phyloP scores from a whole-genome alignment of 1,140 invertebrate genomes.

The Maniola jurtina region DNA sequence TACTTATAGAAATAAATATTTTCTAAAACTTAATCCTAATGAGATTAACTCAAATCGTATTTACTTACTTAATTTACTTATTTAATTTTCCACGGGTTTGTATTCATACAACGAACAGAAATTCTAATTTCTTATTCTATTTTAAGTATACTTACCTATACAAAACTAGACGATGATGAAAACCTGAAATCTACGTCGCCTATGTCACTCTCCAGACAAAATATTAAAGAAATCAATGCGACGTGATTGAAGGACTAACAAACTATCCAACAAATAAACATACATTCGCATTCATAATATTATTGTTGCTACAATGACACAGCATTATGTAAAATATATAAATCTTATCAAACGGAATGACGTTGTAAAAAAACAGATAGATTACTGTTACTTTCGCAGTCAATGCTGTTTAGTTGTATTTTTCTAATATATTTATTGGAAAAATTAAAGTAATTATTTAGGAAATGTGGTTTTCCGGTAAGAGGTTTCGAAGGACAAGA shows the following conservation, averaged over 20 bases:
- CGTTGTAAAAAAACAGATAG: constrained; percentile 29
- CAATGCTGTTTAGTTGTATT: constrained; percentile 8
- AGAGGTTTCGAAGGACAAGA: constrained; percentile 43
- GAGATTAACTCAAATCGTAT: no score
- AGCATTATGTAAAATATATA: constrained; percentile 24
- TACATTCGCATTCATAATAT: neutral
- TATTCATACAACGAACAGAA: neutral
- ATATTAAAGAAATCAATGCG: no score
- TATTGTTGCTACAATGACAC: constrained; percentile 28
- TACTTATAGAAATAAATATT: no score
- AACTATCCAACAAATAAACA: neutral
- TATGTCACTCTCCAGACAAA: no score
- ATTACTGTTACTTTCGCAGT: constrained; percentile 22
- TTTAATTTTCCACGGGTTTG: no score
- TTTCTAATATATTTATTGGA: neutral
- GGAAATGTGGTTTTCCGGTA: constrained; percentile 57
- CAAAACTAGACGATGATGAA: no score
- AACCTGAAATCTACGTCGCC: no score
- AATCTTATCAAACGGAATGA: constrained; percentile 35
- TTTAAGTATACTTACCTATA: no score
- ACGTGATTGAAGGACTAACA: no score
- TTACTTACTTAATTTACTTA: no score
- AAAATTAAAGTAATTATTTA: neutral
- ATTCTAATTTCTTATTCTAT: neutral
- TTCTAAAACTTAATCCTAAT: no score